These are phyloP conservation scores for Amblyjoppa proteus DNA, from an alignment of 2,888 invertebrate species.

Conservation along the genomic window DNA sequence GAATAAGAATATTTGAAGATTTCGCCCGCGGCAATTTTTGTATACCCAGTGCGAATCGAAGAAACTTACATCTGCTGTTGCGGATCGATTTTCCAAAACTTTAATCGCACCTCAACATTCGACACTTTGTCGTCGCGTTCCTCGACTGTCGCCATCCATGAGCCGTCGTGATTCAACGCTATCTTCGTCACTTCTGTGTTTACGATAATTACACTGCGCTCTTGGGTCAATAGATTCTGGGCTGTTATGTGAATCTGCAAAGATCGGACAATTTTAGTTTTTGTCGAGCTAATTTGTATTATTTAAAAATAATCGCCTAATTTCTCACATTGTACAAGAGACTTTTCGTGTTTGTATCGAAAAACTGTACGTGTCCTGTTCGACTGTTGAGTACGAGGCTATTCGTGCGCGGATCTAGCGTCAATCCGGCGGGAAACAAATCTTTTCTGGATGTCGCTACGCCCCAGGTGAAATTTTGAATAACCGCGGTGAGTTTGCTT, in stretches of 20 bases:
- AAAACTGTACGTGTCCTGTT: constrained; percentile 92
- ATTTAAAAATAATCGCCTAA: not conserved
- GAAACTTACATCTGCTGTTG: constrained; percentile 87
- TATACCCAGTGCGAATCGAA: constrained; percentile 6
- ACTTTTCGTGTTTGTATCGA: constrained; percentile 88
- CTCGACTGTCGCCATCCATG: constrained; percentile 92
- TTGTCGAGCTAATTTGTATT: not conserved
- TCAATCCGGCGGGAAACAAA: constrained; percentile 87
- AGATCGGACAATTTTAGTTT: constrained; percentile 14
- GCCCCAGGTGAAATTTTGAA: constrained; percentile 90
- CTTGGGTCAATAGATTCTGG: constrained; percentile 90
- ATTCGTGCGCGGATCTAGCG: constrained; percentile 88
- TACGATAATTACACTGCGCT: constrained; percentile 87
- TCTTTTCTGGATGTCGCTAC: constrained; percentile 84
- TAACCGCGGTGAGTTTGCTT: constrained; percentile 86
- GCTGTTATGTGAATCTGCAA: constrained; percentile 90
- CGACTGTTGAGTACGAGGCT: constrained; percentile 90
- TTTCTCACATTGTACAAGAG: constrained; percentile 89
- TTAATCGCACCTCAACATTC: constrained; percentile 89
- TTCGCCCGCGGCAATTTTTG: not conserved
- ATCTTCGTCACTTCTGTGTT: constrained; percentile 89
- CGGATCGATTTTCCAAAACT: constrained; percentile 90
- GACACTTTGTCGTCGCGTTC: constrained; percentile 87
- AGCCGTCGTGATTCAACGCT: constrained; percentile 89
- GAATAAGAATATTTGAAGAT: constrained; percentile 8